A percentile compares a stretch with the other conserved stretches of the same genome.
Conservation (phyloP, 2,888 invertebrate genomes). For the Allophyes oxyacanthae region DNA sequence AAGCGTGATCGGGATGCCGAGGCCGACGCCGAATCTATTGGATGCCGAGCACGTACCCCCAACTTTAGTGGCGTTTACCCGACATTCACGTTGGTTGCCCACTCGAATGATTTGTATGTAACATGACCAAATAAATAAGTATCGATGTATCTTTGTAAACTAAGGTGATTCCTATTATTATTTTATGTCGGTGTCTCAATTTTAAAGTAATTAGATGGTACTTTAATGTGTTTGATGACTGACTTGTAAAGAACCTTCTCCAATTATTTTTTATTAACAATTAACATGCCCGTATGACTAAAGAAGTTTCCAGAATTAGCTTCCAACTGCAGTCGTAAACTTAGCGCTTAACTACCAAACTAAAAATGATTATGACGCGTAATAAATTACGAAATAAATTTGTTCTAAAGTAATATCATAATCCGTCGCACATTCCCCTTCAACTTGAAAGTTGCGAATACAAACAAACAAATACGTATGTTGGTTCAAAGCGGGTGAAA, state of each 20-base stretch:
- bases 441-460: conserved; percentile 82
- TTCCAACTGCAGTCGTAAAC: conserved; percentile 40
- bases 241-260: conserved; percentile 9
- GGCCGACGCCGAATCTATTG: conserved; percentile 38
- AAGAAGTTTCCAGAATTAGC: conserved; percentile 25
- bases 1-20: conserved; percentile 71
- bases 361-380: conserved; percentile 40
- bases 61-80: conserved; percentile 68
- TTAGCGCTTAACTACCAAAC: conserved; percentile 31
- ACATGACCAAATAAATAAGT: conserved; percentile 36
- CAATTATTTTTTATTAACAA: conserved; percentile 40
- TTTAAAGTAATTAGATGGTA: no score
- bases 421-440: conserved; percentile 65
- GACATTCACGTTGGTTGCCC: conserved; percentile 44
- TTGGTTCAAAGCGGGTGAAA: conserved; percentile 84
- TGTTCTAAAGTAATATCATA: conserved; percentile 50
- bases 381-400: conserved; percentile 54
- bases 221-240: conserved; percentile 9
- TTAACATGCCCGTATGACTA: conserved; percentile 33
- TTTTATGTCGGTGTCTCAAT: background rate
- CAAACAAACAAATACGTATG: conserved; percentile 77
- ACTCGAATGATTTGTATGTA: conserved; percentile 48
- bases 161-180: background rate
- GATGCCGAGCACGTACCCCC: conserved; percentile 65
- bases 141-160: conserved; percentile 22